A percentile compares a stretch with the other conserved stretches of the same genome.
Evolutionary conservation across 2,888 invertebrate species (phyloP).

Genomic region (Chymomyza fuscimana): DNA sequence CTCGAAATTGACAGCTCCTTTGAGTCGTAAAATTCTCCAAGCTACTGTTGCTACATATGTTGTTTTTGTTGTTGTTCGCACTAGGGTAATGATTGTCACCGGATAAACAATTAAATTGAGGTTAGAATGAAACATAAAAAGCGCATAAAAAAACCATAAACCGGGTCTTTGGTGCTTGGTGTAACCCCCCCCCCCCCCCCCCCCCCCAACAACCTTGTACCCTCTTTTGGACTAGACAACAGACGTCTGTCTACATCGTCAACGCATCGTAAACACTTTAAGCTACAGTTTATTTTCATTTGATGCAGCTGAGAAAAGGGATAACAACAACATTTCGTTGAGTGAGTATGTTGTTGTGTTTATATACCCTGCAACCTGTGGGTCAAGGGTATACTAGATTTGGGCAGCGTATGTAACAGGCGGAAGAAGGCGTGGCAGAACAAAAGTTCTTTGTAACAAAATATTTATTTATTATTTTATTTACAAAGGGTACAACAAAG

Average conservation of each 20-base stretch:
- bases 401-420: no score
- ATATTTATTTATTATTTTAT: no score
- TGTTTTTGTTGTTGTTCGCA: constrained; percentile 37
- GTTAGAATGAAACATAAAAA: constrained; percentile 79
- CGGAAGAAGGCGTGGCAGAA: no score
- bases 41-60: constrained; percentile 57
- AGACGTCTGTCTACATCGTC: constrained; percentile 57
- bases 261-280: constrained; percentile 76
- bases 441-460: no score
- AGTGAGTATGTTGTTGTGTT: constrained; percentile 1
- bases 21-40: constrained; percentile 59
- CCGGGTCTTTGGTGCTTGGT: constrained; percentile 12
- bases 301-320: constrained; percentile 43
- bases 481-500: no score
- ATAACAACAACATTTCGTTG: constrained; percentile 33
- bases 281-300: constrained; percentile 77
- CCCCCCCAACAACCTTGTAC: not conserved
- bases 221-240: constrained; percentile 25
- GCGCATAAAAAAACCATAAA: constrained; percentile 79
- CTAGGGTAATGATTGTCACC: constrained; percentile 79
- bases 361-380: not conserved
- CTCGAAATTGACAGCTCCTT: constrained; percentile 74
- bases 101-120: constrained; percentile 81
- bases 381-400: no score
- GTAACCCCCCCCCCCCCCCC: no score